Evolutionary conservation across 2,797 vertebrate genomes (phyloP).

Genomic region (Cuculus canorus): DNA sequence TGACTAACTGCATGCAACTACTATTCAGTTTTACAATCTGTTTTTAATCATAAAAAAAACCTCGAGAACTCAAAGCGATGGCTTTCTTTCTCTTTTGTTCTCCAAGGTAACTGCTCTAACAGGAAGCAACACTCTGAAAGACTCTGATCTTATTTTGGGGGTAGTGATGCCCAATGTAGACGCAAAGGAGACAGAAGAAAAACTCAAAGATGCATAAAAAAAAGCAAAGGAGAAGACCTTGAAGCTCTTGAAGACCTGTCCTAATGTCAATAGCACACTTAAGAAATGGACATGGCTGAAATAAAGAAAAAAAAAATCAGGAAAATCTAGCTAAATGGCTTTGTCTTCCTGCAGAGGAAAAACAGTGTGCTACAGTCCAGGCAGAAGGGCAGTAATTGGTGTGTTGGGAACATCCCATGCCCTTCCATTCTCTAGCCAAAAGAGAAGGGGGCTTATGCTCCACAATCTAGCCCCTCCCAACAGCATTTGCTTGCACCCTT

Average conservation of each 20-base stretch:
- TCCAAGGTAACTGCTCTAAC: not conserved
- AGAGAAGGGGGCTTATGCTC: not conserved
- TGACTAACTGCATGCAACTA: not conserved
- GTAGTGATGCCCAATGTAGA: not conserved
- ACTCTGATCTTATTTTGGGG: not conserved
- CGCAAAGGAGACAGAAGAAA: not conserved
- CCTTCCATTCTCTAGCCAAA: not conserved
- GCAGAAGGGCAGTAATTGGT: not conserved
- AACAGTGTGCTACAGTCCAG: not conserved
- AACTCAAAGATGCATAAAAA: not conserved
- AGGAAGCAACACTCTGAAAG: not conserved
- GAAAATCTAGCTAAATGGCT: not conserved
- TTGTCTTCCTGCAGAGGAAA: not conserved
- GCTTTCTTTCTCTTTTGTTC: not conserved
- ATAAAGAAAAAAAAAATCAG: not conserved
- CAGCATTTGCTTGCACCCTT: not conserved
- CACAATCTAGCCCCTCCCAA: not conserved
- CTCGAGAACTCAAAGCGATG: not conserved
- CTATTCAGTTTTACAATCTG: not conserved
- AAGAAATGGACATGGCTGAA: not conserved
- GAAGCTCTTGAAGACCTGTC: not conserved
- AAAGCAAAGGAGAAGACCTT: not conserved
- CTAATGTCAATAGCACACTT: not conserved
- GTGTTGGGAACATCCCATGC: not conserved
- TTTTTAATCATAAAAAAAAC: not conserved